These are phyloP conservation scores for Lepilemur ruficaudatus DNA, from an alignment of 2,797 vertebrate genomes.

Conservation along the genomic window DNA sequence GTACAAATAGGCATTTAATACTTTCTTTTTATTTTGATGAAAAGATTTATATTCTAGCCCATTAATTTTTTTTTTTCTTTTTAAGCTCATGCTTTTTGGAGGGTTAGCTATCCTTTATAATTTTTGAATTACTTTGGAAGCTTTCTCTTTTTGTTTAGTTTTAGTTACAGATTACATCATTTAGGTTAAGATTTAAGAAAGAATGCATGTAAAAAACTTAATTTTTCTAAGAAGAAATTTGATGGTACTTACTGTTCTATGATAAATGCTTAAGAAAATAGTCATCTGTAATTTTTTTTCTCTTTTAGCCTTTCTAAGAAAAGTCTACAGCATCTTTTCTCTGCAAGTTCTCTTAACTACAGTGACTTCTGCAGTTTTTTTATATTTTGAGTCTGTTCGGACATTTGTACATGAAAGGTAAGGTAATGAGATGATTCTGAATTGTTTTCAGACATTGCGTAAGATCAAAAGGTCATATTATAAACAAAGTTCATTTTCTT, in stretches of 20 bases:
- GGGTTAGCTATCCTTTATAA: not conserved
- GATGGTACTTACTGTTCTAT: not conserved
- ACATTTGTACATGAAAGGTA: constrained; percentile 93
- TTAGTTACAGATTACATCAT: constrained; percentile 26
- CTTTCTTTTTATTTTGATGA: constrained; percentile 45
- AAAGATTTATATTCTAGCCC: not conserved
- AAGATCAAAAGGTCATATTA: not conserved
- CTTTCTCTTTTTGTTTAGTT: not conserved
- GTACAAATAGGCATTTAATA: not conserved
- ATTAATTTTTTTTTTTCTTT: constrained; percentile 12
- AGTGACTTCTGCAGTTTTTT: constrained; percentile 89
- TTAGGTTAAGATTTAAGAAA: constrained; percentile 30
- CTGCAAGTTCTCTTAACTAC: constrained; percentile 94
- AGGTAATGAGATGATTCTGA: not conserved
- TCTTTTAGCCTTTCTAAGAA: constrained; percentile 92
- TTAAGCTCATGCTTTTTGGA: not conserved
- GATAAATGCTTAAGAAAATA: constrained; percentile 15
- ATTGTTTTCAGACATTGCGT: not conserved
- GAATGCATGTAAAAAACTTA: not conserved
- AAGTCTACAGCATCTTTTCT: constrained; percentile 95
- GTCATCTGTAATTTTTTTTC: not conserved
- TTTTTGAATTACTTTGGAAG: not conserved
- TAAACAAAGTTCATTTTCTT: not conserved
- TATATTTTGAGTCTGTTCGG: constrained; percentile 89
- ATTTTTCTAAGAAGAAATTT: constrained; percentile 43